A percentile compares a stretch with the other conserved stretches of the same genome.
Evolutionary conservation across 37 sponge, comb jelly and placozoan species (phyloP).

Genomic region (Mnemiopsis leidyi): DNA sequence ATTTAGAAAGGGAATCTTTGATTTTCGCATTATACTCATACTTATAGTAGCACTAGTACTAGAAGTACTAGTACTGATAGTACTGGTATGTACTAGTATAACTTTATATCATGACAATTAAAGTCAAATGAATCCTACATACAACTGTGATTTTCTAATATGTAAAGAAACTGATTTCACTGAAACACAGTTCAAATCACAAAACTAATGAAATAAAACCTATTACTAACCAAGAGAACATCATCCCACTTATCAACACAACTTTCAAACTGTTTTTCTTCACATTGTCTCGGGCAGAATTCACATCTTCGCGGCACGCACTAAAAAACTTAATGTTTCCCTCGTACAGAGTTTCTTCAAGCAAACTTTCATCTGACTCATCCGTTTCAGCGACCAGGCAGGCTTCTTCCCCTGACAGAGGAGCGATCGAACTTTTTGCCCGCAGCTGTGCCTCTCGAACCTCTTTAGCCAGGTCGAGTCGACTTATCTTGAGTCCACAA

Average conservation of each 20-base stretch:
- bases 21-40: no score
- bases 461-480: slow-evolving; percentile 22
- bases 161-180: no score
- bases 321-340: neutral
- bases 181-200: no score
- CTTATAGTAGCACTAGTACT: no score
- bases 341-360: neutral
- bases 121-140: no score
- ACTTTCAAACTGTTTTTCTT: neutral
- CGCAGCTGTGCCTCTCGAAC: neutral
- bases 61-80: no score
- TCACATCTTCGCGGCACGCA: neutral
- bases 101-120: no score
- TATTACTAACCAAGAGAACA: neutral
- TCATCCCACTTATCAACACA: neutral
- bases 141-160: no score
- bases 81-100: no score
- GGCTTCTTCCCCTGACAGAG: neutral
- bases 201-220: neutral
- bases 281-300: neutral
- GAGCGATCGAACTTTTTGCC: neutral
- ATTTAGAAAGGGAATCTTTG: no score
- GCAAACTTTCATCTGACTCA: slow-evolving; percentile 20
- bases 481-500: neutral
- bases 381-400: neutral